Evolutionary conservation across 30 jellyfish, hydroid and myxozoan species (phyloP), one percentile per base, ranked within the genome.

Genomic region (Haliclystus octoradiatus): DNA sequence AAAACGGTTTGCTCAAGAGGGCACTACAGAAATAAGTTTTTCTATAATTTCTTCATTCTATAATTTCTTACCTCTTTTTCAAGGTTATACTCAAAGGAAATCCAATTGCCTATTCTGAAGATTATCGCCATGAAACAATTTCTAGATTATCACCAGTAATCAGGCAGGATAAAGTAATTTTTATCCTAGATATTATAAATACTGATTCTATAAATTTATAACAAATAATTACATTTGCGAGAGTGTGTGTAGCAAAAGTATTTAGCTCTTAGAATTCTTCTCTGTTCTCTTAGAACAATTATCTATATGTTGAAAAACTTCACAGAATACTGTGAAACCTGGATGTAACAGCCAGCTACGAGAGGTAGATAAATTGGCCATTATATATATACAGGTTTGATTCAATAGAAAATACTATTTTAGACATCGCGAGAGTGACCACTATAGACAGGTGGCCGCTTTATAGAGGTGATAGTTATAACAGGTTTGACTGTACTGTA

Each of bases 91-190:
- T 78, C 71, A 64, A 53, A 33, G 94, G 84, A 15, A 85, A 85
- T 46, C 96, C 96, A 1, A 73, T 85, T 52, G 84, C 63, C 49
- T 85, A 68, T 63, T 53, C 65, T 78, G 65, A 71, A 34, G 50
- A 74, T 22, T 85, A 85, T 64, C 83, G 96, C 31, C 66, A 32
- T 2, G 69, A 69, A 28, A 73, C 82, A 23, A 63, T 85, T 9
- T 52, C 86, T 26, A 78, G 83, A 35, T 57, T 85, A 33, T 85
- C 89, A 1, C 96, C 96, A 29, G 63, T 85, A 3, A 63, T 32
- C 4, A 67, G 96, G 62, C 29, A 46, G 22, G 70, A 65, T 35
- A 66, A 79, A 26, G 95, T 83, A 60, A 35, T 84, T 68, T 15
- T 50, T 27, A 33, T 2, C 28, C 28, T 33, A 65, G 13, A 33